Conservation (phyloP, 2,888 invertebrate species). For the Hyposoter dolosus region DNA sequence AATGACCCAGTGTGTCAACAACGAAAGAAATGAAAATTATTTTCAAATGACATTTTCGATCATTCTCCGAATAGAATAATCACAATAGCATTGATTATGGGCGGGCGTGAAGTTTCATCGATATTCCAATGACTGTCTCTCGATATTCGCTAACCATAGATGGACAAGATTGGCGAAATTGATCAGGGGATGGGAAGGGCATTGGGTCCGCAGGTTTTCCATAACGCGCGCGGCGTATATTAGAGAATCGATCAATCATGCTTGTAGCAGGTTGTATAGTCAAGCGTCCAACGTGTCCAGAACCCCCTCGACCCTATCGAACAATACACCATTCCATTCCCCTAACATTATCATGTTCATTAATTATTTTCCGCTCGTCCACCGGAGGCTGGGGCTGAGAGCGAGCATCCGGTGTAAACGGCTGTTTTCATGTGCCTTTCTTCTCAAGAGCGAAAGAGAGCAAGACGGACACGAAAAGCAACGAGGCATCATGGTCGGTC, state of each 20-base stretch:
- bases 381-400: not conserved
- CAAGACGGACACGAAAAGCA: not conserved
- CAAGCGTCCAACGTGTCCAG: not conserved
- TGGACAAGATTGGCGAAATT: conserved; percentile 27
- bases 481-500: not conserved
- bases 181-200: not conserved
- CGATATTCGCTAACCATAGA: conserved; percentile 20
- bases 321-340: conserved; percentile 28
- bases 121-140: conserved; percentile 29
- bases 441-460: conserved; percentile 3
- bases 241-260: conserved; percentile 71
- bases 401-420: not conserved
- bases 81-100: not conserved
- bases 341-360: conserved; percentile 19
- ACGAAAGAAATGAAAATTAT: not conserved
- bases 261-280: conserved; percentile 15
- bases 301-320: conserved; percentile 7
- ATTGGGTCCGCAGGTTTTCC: conserved; percentile 24
- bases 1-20: conserved; percentile 1
- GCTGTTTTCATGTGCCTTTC: not conserved
- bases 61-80: not conserved
- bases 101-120: conserved; percentile 2
- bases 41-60: not conserved
- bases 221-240: conserved; percentile 20
- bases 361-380: conserved; percentile 26